phyloP scores from a whole-genome alignment of 1,140 invertebrate species.

The Drosophila kohkoa region DNA sequence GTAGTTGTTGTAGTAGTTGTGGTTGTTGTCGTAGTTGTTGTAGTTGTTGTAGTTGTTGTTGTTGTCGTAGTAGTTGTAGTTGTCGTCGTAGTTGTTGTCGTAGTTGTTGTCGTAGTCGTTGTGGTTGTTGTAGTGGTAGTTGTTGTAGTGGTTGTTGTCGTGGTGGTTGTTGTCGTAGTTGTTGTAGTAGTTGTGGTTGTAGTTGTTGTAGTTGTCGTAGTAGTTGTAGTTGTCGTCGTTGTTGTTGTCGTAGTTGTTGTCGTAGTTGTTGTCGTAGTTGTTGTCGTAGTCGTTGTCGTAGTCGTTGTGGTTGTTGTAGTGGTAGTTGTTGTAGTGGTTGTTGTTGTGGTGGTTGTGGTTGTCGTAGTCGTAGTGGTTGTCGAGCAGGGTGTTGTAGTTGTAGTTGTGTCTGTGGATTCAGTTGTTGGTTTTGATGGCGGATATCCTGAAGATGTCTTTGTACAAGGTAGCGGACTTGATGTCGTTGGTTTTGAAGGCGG shows the following conservation, averaged over 20 bases:
- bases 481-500: conserved; percentile 20
- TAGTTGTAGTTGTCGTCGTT: background rate
- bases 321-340: background rate
- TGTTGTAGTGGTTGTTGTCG: conserved; percentile 5
- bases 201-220: background rate
- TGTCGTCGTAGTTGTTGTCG: conserved; percentile 3
- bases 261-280: background rate
- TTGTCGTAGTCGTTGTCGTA: background rate
- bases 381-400: conserved; percentile 16
- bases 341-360: background rate
- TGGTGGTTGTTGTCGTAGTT: background rate
- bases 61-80: conserved; percentile 5
- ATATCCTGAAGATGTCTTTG: background rate
- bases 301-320: conserved; percentile 3
- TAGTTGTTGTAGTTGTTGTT: conserved; percentile 11
- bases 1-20: background rate
- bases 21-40: background rate
- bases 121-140: conserved; percentile 6
- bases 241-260: background rate
- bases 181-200: conserved; percentile 1
- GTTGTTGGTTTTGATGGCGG: background rate
- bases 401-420: conserved; percentile 11
- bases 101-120: conserved; percentile 1
- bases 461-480: background rate
- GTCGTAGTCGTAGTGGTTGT: conserved; percentile 20